Percentiles rank a stretch among this genome's conserved stretches.
These are phyloP conservation scores for Didymodactylos carnosus DNA, from an alignment of 2,888 invertebrate species.

Conservation along the genomic window DNA sequence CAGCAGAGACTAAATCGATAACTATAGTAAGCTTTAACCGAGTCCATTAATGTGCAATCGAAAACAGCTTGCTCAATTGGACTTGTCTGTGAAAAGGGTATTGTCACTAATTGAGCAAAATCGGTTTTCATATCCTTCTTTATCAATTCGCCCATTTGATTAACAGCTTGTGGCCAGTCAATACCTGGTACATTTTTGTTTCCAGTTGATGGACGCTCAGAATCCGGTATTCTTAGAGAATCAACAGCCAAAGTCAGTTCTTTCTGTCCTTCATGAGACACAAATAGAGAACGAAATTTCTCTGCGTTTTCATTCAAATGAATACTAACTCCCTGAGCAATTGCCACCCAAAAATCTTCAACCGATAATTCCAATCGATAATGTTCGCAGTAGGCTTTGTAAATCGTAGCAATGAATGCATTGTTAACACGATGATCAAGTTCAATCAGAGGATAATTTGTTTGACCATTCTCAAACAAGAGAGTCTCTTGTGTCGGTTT, in stretches of 20 bases:
- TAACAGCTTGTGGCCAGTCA: not conserved
- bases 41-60: not conserved
- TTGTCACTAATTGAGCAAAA: not conserved
- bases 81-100: not conserved
- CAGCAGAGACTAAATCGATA: not conserved
- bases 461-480: not conserved
- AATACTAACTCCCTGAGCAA: not conserved
- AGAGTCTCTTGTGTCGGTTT: no score
- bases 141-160: not conserved
- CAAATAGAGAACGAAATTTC: not conserved
- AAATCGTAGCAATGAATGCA: not conserved
- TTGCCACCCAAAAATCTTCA: not conserved
- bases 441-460: not conserved
- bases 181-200: not conserved
- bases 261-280: not conserved
- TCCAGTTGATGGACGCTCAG: not conserved
- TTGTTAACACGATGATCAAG: not conserved
- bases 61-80: not conserved
- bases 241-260: not conserved
- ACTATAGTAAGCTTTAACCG: not conserved
- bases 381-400: not conserved
- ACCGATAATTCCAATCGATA: not conserved
- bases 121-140: not conserved
- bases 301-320: not conserved
- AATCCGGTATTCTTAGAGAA: not conserved